Conservation (phyloP, 2,797 vertebrate genomes). For the Melanotaenia trifasciata region DNA sequence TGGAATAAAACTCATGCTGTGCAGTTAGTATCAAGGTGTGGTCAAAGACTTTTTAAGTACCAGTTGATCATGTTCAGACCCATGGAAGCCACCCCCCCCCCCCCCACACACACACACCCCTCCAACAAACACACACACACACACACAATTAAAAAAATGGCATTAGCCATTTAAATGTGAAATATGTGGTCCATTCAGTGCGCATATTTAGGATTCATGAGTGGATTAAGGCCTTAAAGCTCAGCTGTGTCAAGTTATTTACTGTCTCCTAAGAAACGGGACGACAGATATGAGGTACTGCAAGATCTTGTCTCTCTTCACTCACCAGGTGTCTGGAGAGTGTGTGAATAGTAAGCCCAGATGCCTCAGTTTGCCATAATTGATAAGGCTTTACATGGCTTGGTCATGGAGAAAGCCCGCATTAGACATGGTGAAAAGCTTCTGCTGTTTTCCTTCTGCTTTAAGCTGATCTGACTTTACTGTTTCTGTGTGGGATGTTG, state of each 20-base stretch:
- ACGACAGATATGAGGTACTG: conserved; percentile 64
- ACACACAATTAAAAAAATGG: conserved; percentile 21
- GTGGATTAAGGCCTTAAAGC: conserved; percentile 71
- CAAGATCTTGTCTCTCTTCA: conserved; percentile 72
- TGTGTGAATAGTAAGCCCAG: conserved; percentile 67
- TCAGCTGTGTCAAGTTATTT: conserved; percentile 70
- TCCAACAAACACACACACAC: too few relatives aligned
- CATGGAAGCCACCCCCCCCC: conserved; percentile 43
- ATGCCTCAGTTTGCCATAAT: conserved; percentile 60
- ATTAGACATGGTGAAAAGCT: conserved; percentile 48
- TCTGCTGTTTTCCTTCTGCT: conserved; percentile 27
- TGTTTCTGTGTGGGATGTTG: conserved; percentile 52
- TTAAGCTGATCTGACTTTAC: conserved; percentile 40
- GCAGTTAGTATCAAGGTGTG: conserved; percentile 57
- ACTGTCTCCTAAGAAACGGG: conserved; percentile 69
- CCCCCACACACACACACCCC: too few relatives aligned
- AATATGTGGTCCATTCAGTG: conserved; percentile 62
- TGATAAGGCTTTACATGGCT: conserved; percentile 71
- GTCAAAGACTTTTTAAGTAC: conserved; percentile 33
- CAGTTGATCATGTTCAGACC: conserved; percentile 36
- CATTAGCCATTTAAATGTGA: conserved; percentile 38
- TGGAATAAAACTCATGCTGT: conserved; percentile 38
- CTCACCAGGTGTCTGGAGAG: conserved; percentile 71
- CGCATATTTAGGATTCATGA: conserved; percentile 73
- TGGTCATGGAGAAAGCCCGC: conserved; percentile 50